These are phyloP conservation scores for Chiridota heheva DNA, from an alignment of 35 echinoderm and acorn worm genomes.

Conservation along the genomic window DNA sequence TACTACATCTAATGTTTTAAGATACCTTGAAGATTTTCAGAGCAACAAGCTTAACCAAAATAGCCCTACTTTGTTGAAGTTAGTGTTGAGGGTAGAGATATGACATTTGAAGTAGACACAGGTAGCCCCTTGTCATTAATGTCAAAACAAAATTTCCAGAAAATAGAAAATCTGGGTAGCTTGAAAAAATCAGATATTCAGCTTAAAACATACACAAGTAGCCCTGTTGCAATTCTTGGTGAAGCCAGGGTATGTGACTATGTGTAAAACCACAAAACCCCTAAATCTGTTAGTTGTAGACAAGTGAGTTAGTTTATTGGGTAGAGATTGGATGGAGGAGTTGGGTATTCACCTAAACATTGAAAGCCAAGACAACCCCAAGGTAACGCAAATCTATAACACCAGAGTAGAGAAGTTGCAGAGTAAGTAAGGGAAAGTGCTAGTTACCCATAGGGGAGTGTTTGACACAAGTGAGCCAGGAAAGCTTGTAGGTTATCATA, in stretches of 20 bases:
- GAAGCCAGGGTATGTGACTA: neutral
- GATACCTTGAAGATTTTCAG: neutral
- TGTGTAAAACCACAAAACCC: neutral
- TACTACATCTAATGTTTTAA: neutral
- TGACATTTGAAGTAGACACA: conserved; percentile 39
- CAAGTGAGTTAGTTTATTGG: neutral
- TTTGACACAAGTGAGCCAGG: conserved; percentile 14
- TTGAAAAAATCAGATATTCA: neutral
- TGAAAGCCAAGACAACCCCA: too few relatives aligned
- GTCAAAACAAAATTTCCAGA: conserved; percentile 9
- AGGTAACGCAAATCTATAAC: too few relatives aligned
- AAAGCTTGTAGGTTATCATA: conserved; percentile 9
- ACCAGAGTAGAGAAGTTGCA: too few relatives aligned
- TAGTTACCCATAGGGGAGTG: neutral
- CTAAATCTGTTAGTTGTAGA: neutral
- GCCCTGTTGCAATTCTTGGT: conserved; percentile 10
- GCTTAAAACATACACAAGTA: conserved; percentile 12
- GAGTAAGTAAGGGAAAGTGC: neutral
- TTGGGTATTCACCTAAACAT: too few relatives aligned
- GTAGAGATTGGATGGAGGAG: neutral
- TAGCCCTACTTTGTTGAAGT: neutral
- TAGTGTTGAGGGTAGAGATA: neutral
- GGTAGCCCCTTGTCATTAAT: conserved; percentile 40
- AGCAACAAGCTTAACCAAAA: too few relatives aligned
- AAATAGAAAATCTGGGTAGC: neutral